Conservation (phyloP, 2,113 vertebrate species). For the Drymodes brunneopygia region DNA sequence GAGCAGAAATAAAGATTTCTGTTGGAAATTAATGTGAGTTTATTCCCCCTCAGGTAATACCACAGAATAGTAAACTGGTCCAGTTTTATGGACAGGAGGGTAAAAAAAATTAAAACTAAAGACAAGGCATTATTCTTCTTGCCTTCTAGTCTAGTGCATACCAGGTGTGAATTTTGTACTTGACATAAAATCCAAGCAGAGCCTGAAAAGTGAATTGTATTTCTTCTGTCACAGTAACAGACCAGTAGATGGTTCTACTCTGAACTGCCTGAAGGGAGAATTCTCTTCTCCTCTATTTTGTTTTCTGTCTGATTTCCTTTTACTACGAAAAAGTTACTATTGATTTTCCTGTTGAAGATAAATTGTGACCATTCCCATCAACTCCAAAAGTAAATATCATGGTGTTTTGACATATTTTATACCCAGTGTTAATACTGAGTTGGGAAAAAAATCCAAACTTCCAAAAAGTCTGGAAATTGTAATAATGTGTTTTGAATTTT, state of each 20-base stretch:
- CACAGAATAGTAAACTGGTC: neutral
- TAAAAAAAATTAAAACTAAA: neutral
- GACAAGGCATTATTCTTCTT: neutral
- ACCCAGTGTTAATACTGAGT: neutral
- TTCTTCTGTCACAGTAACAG: neutral
- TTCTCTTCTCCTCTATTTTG: neutral
- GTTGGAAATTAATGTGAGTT: neutral
- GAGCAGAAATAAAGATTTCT: neutral
- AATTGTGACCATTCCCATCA: neutral
- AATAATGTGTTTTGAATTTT: accelerated
- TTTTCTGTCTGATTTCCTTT: neutral
- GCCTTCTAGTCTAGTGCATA: neutral
- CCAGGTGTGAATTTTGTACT: neutral
- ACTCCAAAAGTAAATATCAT: neutral
- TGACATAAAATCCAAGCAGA: neutral
- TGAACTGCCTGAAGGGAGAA: neutral
- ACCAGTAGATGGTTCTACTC: neutral
- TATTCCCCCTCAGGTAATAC: neutral
- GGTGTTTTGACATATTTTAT: neutral
- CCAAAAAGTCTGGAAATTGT: neutral
- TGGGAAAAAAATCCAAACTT: neutral
- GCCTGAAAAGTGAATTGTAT: neutral
- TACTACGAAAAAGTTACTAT: neutral
- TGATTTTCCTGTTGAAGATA: neutral
- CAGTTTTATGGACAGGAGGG: neutral